Percentiles rank a stretch among this genome's conserved stretches.
phyloP scores from a whole-genome alignment of 2,113 vertebrate species.

The Oryzias woworae region DNA sequence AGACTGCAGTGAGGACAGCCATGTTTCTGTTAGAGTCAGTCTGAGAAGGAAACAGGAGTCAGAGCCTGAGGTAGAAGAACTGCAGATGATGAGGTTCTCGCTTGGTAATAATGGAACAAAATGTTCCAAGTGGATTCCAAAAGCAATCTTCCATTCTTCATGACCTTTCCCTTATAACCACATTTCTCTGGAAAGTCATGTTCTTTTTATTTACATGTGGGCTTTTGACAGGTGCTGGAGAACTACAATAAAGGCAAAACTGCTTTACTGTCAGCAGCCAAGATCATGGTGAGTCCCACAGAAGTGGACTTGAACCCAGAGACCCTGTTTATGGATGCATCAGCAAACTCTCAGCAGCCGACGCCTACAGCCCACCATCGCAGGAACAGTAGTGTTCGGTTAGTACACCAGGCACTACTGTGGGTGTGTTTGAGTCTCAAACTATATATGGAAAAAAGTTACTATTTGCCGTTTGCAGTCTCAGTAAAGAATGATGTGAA shows the following conservation, averaged over 20 bases:
- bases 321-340: conserved; percentile 86
- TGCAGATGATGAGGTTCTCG: too few relatives aligned
- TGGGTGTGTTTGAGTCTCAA: conserved; percentile 35
- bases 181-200: conserved; percentile 21
- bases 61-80: too few relatives aligned
- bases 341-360: conserved; percentile 69
- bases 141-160: not conserved
- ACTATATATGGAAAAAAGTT: conserved; percentile 13
- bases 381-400: conserved; percentile 92
- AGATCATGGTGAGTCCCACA: conserved; percentile 99
- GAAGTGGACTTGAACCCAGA: conserved; percentile 97
- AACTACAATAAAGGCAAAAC: conserved; percentile 99
- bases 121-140: conserved; percentile 1
- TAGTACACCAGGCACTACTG: conserved; percentile 57
- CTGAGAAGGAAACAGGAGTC: too few relatives aligned
- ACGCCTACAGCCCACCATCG: conserved; percentile 77
- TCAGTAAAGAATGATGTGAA: conserved; percentile 9
- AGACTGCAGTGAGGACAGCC: too few relatives aligned
- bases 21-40: too few relatives aligned
- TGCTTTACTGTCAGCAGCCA: conserved; percentile 93
- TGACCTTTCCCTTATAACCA: not conserved
- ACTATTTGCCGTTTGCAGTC: conserved; percentile 24
- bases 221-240: conserved; percentile 87
- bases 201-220: conserved; percentile 45
- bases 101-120: too few relatives aligned